Conservation (phyloP, 2,888 invertebrate species). For the Ophraella communa region DNA sequence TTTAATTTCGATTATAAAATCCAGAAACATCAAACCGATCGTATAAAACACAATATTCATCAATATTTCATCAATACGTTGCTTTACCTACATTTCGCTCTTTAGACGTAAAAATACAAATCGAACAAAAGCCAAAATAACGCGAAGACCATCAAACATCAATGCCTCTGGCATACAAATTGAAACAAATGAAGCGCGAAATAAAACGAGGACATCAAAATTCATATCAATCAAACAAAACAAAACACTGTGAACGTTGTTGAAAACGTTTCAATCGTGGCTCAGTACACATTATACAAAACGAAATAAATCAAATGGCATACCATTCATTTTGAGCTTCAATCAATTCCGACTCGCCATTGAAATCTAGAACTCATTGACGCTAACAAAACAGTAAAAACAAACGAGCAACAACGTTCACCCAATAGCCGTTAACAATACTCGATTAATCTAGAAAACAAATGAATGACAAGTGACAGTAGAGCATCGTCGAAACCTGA, state of each 20-base stretch:
- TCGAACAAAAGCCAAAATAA: slow-evolving; percentile 14
- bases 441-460: slow-evolving; percentile 49
- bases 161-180: slow-evolving; percentile 24
- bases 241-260: slow-evolving; percentile 30
- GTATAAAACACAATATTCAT: not conserved
- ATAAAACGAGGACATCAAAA: slow-evolving; percentile 41
- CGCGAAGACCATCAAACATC: not conserved
- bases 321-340: slow-evolving; percentile 42
- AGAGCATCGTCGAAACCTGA: slow-evolving; percentile 38
- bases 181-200: slow-evolving; percentile 43
- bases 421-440: slow-evolving; percentile 50
- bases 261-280: slow-evolving; percentile 37
- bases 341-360: slow-evolving; percentile 43
- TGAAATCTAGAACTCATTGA: slow-evolving; percentile 44
- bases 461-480: slow-evolving; percentile 52
- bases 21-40: not conserved
- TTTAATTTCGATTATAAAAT: not conserved
- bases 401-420: slow-evolving; percentile 43
- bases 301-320: slow-evolving; percentile 48
- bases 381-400: slow-evolving; percentile 45
- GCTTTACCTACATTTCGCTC: slow-evolving; percentile 1
- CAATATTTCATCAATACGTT: slow-evolving; percentile 5
- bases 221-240: slow-evolving; percentile 46
- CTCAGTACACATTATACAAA: slow-evolving; percentile 38
- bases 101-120: not conserved